Base-by-base conservation (phyloP, 2,888 invertebrate species). In the Nipponacmea schrenckii region DNA sequence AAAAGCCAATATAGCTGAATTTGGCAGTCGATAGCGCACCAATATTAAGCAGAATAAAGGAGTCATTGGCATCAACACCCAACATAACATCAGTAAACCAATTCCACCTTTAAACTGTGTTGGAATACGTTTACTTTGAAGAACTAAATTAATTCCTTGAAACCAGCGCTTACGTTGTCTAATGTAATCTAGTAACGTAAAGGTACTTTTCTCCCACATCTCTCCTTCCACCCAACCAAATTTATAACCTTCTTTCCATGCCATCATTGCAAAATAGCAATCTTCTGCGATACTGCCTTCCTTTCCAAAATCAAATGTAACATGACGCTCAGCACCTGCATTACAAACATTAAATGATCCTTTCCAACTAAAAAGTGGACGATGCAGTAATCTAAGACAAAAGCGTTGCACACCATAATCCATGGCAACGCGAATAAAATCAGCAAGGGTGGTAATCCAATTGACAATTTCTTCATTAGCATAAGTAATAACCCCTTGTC, bases 271-370 rank as follows among this genome's bases (percentile, higher is more conserved):
- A 76, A 85, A 85, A 75, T 79, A 84, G 68, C 83, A 84, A 67
- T 85, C 85, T 71, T 84, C 84, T 0, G 85, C 83, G n/a, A 83
- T 81, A 31, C 83, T 83, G 8, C 81, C 82, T 68, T 84, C 83
- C 0, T 79, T 72, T 45, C 85, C 85, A 74, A 82, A 82, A 72
- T 84, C 83, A 72, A 81, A 84, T 2, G 82, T 74, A 2, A 85
- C 77, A 68, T 77, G 72, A 67, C 75, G 70, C 63, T 83, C 83
- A 4, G 80, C 80, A 15, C 75, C 82, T 3, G 78, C 82, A 69
- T 79, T 83, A 3, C 81, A 75, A 2, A 84, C 83, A 65, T 81
- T 79, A 71, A 81, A 84, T 44, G 81, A 82, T 20, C 83, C 84
- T 66, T 84, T 84, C 83, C 83, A 83, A 67, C 82, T 81, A 64